phyloP scores from a whole-genome alignment of 2,797 vertebrate genomes.

The Malurus splendens region DNA sequence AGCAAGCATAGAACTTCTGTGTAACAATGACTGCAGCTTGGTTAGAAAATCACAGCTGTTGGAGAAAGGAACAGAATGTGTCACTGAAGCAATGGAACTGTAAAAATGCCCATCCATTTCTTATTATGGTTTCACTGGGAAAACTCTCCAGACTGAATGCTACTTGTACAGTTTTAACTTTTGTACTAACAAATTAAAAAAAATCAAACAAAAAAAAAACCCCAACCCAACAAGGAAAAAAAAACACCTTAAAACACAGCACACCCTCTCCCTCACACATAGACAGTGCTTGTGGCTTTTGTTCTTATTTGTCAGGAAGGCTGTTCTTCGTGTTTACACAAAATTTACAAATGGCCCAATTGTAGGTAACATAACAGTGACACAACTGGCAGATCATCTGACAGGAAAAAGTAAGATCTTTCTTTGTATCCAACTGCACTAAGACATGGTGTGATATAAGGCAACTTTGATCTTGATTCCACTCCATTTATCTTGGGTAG shows the following conservation, averaged over 20 bases:
- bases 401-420: background rate
- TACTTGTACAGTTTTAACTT: background rate
- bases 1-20: background rate
- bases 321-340: background rate
- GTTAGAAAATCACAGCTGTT: background rate
- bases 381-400: background rate
- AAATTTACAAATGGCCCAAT: background rate
- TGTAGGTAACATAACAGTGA: background rate
- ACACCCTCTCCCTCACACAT: background rate
- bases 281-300: background rate
- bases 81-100: background rate
- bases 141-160: background rate
- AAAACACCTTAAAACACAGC: background rate
- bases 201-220: background rate
- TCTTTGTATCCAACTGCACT: background rate
- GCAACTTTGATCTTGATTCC: constrained; percentile 9
- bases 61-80: background rate
- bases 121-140: background rate
- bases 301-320: background rate
- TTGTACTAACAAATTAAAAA: background rate
- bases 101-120: background rate
- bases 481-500: background rate
- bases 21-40: background rate
- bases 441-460: background rate
- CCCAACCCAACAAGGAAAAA: accelerated